Conservation (phyloP, 2,113 vertebrate species). For the Desmodus rotundus region DNA sequence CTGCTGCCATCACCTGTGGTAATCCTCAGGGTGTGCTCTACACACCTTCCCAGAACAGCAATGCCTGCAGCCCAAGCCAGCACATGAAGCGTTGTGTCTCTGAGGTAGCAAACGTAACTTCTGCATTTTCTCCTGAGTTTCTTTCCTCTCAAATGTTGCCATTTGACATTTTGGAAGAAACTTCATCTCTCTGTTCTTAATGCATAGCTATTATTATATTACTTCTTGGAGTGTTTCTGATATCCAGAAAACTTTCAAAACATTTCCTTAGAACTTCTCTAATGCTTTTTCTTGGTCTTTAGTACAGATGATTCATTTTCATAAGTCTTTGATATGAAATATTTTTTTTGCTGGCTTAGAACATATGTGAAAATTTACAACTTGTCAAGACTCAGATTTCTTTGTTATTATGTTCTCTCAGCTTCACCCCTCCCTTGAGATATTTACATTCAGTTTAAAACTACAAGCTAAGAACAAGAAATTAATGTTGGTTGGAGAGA, state of each 20-base stretch:
- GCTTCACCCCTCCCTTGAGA: neutral
- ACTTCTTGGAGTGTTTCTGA: neutral
- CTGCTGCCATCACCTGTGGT: neutral
- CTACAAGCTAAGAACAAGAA: neutral
- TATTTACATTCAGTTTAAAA: neutral
- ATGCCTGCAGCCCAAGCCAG: neutral
- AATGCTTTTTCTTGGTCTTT: neutral
- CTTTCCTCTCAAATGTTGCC: neutral
- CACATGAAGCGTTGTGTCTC: no score
- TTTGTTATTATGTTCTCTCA: neutral
- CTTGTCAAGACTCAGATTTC: slow-evolving; percentile 3
- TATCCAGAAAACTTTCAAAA: neutral
- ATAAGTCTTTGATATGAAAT: slow-evolving; percentile 1
- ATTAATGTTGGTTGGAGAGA: neutral
- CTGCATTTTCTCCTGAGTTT: neutral
- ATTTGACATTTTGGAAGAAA: neutral
- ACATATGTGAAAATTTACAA: neutral
- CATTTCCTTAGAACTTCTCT: neutral
- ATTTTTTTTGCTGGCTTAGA: slow-evolving; percentile 8
- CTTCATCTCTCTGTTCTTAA: neutral
- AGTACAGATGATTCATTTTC: neutral
- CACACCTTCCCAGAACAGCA: neutral
- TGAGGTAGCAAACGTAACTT: neutral
- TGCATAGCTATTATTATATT: neutral
- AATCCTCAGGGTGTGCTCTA: neutral